These are phyloP conservation scores for Microcebus jonahi DNA, from an alignment of 2,113 vertebrate species.

Conservation along the genomic window DNA sequence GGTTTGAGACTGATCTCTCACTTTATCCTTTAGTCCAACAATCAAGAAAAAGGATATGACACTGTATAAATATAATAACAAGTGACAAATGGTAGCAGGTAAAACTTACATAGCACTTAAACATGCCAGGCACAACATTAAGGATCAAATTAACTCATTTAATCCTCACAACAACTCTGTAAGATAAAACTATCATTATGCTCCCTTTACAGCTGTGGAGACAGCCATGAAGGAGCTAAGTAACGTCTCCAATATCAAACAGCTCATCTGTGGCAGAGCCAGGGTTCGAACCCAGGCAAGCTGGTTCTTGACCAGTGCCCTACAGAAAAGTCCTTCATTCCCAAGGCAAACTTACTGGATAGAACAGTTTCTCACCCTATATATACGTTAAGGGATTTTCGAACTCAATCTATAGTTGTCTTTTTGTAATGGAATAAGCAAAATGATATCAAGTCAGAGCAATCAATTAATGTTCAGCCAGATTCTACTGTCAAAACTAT, in stretches of 20 bases:
- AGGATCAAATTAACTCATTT: conserved; percentile 40
- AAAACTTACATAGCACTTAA: conserved; percentile 32
- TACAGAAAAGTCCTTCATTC: background rate
- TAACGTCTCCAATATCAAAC: background rate
- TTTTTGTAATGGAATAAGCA: conserved; percentile 67
- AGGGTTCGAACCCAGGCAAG: background rate
- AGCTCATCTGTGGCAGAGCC: conserved; percentile 15
- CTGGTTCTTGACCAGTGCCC: background rate
- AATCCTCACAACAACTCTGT: background rate
- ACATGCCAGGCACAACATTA: background rate
- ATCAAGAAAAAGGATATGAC: conserved; percentile 10
- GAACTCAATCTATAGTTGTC: conserved; percentile 12
- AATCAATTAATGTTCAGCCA: conserved; percentile 47
- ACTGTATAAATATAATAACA: conserved; percentile 6
- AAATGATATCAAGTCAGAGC: conserved; percentile 66
- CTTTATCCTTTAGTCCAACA: conserved; percentile 6
- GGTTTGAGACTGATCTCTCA: background rate
- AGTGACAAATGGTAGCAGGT: background rate
- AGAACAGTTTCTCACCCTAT: conserved; percentile 22
- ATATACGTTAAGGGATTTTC: conserved; percentile 40
- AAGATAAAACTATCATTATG: conserved; percentile 28
- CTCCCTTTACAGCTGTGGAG: conserved; percentile 8
- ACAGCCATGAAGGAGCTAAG: conserved; percentile 7
- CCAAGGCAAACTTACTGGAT: background rate
- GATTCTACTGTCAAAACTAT: conserved; percentile 34